Evolutionary conservation across 2,113 vertebrate genomes (phyloP).

Genomic region (Geococcyx californianus): DNA sequence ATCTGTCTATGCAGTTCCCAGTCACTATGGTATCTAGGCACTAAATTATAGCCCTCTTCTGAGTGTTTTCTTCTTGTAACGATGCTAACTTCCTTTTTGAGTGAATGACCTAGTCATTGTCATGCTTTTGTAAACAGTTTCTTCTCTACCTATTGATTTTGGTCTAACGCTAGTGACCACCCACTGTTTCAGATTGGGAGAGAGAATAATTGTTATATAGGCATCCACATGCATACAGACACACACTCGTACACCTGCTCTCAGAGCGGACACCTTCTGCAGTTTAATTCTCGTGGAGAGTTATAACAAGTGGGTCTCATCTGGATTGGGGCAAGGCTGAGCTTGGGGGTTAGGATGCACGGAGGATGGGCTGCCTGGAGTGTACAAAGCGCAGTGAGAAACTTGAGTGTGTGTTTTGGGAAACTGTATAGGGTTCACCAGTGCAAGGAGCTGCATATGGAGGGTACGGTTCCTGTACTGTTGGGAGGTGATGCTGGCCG

Average conservation of each 20-base stretch:
- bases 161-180: conserved; percentile 28
- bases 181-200: not conserved
- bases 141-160: conserved; percentile 61
- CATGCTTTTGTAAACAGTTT: conserved; percentile 52
- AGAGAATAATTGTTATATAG: conserved; percentile 36
- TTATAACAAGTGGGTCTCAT: not conserved
- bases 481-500: not conserved
- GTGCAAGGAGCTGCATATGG: not conserved
- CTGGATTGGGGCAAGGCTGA: not conserved
- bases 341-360: too few relatives aligned
- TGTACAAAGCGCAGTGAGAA: not conserved
- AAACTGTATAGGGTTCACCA: not conserved
- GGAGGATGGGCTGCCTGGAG: not conserved
- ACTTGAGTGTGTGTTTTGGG: not conserved
- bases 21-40: conserved; percentile 35
- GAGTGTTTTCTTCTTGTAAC: conserved; percentile 34
- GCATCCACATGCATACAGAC: not conserved
- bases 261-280: not conserved
- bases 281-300: not conserved
- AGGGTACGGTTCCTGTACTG: not conserved
- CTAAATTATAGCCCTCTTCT: conserved; percentile 31
- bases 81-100: conserved; percentile 40
- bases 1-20: conserved; percentile 21
- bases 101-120: conserved; percentile 24
- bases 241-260: not conserved